These are phyloP conservation scores for Pampusana beccarii DNA, from an alignment of 2,113 vertebrate genomes.

Conservation along the genomic window DNA sequence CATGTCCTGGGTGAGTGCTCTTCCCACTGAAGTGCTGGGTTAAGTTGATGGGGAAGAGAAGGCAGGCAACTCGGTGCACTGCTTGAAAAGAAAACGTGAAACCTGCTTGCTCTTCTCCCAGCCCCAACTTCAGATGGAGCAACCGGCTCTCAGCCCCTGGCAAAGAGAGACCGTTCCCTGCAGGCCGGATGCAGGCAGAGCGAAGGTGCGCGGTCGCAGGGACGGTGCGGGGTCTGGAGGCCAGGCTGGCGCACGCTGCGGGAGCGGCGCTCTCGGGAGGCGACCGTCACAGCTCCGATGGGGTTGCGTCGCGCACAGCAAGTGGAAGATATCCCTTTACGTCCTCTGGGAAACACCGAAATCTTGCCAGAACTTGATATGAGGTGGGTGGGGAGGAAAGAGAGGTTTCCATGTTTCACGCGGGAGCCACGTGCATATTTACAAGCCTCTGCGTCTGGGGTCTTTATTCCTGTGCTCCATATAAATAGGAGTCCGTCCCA, in stretches of 20 bases:
- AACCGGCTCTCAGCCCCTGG: rapidly evolving
- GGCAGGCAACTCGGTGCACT: not conserved
- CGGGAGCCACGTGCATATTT: not conserved
- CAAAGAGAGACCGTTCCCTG: not conserved
- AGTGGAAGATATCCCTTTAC: not conserved
- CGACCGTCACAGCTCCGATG: rapidly evolving
- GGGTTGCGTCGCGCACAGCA: not conserved
- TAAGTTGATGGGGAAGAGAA: not conserved
- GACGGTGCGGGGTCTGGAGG: not conserved
- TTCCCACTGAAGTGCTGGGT: not conserved
- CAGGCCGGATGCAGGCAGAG: not conserved
- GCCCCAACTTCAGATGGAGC: not conserved
- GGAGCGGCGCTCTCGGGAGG: not conserved
- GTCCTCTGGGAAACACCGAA: not conserved
- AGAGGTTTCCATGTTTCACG: not conserved
- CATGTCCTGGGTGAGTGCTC: not conserved
- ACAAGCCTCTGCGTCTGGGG: rapidly evolving
- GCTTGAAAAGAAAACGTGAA: not conserved
- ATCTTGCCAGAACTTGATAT: not conserved
- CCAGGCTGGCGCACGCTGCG: not conserved
- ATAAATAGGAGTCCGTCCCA: not conserved
- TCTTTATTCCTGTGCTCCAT: not conserved
- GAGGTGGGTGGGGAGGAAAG: not conserved
- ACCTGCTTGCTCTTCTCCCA: not conserved
- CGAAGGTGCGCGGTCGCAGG: not conserved